Percentiles rank a stretch among this genome's conserved stretches.
These are phyloP conservation scores for Diplazon laetatorius DNA, from an alignment of 2,888 invertebrate species.

Conservation along the genomic window DNA sequence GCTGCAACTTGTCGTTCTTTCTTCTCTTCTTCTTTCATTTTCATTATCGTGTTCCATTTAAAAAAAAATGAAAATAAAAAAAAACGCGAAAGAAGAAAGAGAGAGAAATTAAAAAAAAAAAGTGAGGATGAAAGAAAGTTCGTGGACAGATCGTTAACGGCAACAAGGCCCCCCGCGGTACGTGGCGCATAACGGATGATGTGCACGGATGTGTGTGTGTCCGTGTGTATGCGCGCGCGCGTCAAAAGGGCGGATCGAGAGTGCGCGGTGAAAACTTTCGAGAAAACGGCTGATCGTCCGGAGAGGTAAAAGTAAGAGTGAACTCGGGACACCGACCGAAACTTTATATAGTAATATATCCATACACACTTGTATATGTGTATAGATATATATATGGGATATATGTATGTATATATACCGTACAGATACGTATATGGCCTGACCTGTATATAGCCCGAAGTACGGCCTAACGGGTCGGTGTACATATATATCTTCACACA, in stretches of 20 bases:
- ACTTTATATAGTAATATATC: no score
- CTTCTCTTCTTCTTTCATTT: no score
- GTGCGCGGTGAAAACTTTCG: conserved; percentile 20
- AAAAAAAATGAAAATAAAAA: no score
- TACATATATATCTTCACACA: conserved; percentile 4
- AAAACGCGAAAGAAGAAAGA: no score
- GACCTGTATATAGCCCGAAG: conserved; percentile 29
- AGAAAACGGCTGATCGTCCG: conserved; percentile 40
- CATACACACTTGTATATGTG: conserved; percentile 5
- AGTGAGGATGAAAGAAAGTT: no score
- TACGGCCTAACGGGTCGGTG: conserved; percentile 41
- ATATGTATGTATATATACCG: neutral
- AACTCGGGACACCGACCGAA: conserved; percentile 30
- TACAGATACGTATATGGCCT: neutral
- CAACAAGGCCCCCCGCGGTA: neutral
- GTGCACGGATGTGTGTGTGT: neutral
- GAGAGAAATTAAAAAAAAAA: no score
- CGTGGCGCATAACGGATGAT: neutral
- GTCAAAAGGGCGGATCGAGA: conserved; percentile 27
- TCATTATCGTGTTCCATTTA: no score
- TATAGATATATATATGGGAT: neutral
- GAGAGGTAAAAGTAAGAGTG: conserved; percentile 50
- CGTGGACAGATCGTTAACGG: no score
- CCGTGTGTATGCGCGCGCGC: neutral
- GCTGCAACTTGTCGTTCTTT: no score